These are phyloP conservation scores for Enoplosus armatus DNA, from an alignment of 2,797 vertebrate species.

Conservation along the genomic window DNA sequence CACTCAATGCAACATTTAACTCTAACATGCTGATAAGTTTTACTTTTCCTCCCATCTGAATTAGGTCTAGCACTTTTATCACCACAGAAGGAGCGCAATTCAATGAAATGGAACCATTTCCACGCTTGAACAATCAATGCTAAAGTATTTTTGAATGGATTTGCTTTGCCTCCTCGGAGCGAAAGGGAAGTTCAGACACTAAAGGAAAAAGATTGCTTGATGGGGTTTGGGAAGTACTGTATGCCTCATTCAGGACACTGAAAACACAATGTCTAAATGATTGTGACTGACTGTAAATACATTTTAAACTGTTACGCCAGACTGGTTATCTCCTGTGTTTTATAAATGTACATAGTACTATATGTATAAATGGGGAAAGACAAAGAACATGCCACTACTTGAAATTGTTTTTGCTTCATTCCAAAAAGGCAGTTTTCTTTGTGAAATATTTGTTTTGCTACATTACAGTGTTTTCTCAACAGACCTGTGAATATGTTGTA, in stretches of 20 bases:
- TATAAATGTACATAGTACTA: constrained; percentile 67
- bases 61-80: constrained; percentile 69
- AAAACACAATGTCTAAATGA: constrained; percentile 30
- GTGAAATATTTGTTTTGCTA: constrained; percentile 42
- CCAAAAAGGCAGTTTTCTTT: constrained; percentile 68
- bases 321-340: constrained; percentile 67
- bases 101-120: constrained; percentile 48
- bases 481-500: constrained; percentile 59
- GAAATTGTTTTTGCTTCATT: constrained; percentile 76
- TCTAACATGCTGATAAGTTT: constrained; percentile 24
- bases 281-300: constrained; percentile 75
- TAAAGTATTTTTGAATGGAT: constrained; percentile 51
- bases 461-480: constrained; percentile 47
- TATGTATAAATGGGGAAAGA: constrained; percentile 62
- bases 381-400: constrained; percentile 80
- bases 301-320: constrained; percentile 63
- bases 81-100: constrained; percentile 39
- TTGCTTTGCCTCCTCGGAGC: constrained; percentile 42
- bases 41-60: constrained; percentile 44
- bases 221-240: constrained; percentile 70
- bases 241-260: constrained; percentile 46
- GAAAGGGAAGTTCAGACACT: constrained; percentile 70
- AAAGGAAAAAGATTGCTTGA: constrained; percentile 56
- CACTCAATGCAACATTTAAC: constrained; percentile 1
- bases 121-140: constrained; percentile 79